phyloP scores from a whole-genome alignment of 2,113 vertebrate genomes.

The Eira barbara region DNA sequence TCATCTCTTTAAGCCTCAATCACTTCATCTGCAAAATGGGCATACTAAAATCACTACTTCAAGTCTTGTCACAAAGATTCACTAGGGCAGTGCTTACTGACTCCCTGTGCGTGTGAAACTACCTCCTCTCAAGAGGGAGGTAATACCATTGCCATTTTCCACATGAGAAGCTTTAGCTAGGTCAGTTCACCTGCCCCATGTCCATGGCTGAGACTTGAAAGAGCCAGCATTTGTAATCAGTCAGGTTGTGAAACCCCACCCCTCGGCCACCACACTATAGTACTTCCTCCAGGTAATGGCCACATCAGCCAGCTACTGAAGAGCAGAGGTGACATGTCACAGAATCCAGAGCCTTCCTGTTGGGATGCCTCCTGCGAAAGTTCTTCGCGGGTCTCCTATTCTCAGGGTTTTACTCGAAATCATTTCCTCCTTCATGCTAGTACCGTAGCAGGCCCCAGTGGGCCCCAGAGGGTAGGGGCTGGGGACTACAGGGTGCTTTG shows the following conservation, averaged over 20 bases:
- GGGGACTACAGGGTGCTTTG: neutral
- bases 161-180: neutral
- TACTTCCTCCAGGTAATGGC: neutral
- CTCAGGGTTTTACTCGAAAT: conserved; percentile 43
- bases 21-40: conserved; percentile 44
- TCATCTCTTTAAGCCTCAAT: neutral
- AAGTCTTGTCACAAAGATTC: neutral
- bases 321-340: neutral
- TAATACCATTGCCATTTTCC: neutral
- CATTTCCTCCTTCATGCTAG: neutral
- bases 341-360: neutral
- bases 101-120: neutral
- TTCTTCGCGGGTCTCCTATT: neutral
- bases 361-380: neutral
- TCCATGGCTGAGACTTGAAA: neutral
- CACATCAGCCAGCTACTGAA: neutral
- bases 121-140: neutral
- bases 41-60: neutral
- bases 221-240: neutral
- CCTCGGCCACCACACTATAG: neutral
- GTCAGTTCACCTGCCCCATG: neutral
- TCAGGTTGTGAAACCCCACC: neutral
- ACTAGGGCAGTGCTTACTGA: conserved; percentile 29
- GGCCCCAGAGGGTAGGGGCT: neutral
- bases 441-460: neutral